These are phyloP conservation scores for Malaclemys terrapin DNA, from an alignment of 2,113 vertebrate species.

Conservation along the genomic window DNA sequence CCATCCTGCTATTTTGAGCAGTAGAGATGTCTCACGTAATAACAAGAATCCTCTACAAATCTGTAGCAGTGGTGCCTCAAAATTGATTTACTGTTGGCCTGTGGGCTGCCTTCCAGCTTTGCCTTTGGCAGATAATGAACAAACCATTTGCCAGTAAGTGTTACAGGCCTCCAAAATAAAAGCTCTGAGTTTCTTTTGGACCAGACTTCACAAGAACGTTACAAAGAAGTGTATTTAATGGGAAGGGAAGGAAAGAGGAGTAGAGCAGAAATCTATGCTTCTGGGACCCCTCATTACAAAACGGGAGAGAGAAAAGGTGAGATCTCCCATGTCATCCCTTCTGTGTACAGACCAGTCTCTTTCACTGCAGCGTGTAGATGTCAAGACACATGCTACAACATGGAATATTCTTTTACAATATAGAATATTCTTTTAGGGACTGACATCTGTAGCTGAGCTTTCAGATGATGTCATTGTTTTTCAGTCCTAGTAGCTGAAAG, in stretches of 20 bases:
- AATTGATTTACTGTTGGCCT: not conserved
- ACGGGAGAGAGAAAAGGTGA: not conserved
- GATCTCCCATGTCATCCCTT: not conserved
- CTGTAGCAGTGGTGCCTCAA: not conserved
- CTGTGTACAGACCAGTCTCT: not conserved
- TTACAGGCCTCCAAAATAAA: not conserved
- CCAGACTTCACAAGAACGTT: not conserved
- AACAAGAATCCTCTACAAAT: not conserved
- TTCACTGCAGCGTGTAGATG: too few species aligned
- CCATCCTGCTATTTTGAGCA: not conserved
- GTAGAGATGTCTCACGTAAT: not conserved
- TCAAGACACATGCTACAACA: too few species aligned
- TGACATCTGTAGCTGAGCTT: not conserved
- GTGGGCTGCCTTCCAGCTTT: not conserved
- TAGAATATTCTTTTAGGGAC: not conserved
- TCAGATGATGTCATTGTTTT: accelerated
- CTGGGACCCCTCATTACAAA: not conserved
- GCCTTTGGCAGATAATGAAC: not conserved
- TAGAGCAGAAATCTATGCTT: not conserved
- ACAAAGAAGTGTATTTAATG: not conserved
- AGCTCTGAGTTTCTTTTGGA: not conserved
- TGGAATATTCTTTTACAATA: too few species aligned
- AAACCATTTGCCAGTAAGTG: not conserved
- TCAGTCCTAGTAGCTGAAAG: not conserved
- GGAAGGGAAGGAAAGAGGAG: not conserved